These are phyloP conservation scores for Monochamus saltuarius DNA, from an alignment of 1,140 invertebrate species.

Conservation along the genomic window DNA sequence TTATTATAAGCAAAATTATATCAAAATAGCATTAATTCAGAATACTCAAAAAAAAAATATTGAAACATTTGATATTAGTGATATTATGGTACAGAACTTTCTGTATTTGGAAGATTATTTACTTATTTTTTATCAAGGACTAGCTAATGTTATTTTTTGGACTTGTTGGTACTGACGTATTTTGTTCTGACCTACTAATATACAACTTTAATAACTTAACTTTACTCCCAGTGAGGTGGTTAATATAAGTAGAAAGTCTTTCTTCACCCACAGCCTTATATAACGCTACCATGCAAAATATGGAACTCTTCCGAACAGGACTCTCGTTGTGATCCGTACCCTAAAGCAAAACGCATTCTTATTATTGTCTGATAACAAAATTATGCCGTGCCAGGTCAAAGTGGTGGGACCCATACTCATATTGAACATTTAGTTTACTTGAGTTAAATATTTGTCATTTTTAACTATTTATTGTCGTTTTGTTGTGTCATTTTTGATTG, in stretches of 20 bases:
- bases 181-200: constrained; percentile 41
- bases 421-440: no score
- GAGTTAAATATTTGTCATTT: no score
- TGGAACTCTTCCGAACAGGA: constrained; percentile 87
- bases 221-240: constrained; percentile 81
- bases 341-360: constrained; percentile 53
- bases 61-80: not conserved
- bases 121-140: constrained; percentile 6
- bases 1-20: constrained; percentile 2
- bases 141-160: constrained; percentile 36
- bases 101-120: not conserved
- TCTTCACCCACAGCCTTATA: constrained; percentile 84
- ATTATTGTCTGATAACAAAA: no score
- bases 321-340: constrained; percentile 87
- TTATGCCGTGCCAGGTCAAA: no score
- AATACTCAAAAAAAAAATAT: not conserved
- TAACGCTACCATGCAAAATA: constrained; percentile 94
- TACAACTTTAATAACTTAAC: constrained; percentile 48
- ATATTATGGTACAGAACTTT: not conserved
- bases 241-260: constrained; percentile 74
- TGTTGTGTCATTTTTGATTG: no score
- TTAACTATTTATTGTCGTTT: no score
- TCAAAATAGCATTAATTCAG: not conserved
- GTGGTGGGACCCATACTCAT: no score
- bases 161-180: constrained; percentile 34